phyloP scores from a whole-genome alignment of 2,888 invertebrate species.

The Caenorhabditis afra region DNA sequence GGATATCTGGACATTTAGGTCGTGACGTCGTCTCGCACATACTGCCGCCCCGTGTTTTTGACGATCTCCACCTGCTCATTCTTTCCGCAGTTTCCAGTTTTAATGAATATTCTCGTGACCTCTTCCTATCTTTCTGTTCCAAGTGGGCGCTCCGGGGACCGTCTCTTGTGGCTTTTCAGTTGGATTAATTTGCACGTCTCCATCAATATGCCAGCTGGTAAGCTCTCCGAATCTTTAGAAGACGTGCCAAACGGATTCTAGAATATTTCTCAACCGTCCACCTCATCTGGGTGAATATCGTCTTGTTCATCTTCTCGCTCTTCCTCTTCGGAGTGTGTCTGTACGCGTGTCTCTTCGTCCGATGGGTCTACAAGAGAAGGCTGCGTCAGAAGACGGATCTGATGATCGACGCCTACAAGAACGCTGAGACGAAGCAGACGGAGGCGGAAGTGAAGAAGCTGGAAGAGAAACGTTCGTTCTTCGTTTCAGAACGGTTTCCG shows the following conservation, averaged over 20 bases:
- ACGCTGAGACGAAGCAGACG: conserved; percentile 35
- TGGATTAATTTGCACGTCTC: conserved; percentile 4
- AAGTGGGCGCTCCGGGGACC: too few relatives aligned
- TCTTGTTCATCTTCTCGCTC: conserved; percentile 46
- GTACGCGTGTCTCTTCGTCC: conserved; percentile 52
- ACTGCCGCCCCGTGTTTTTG: too few relatives aligned
- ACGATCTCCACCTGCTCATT: conserved; percentile 6
- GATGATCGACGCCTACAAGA: conserved; percentile 50
- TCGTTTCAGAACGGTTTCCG: background rate
- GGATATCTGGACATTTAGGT: conserved; percentile 64
- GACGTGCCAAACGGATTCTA: conserved; percentile 7
- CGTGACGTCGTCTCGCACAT: background rate
- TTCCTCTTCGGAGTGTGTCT: conserved; percentile 51
- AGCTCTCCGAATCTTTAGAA: background rate
- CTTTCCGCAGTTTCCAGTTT: background rate
- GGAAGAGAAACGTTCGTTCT: conserved; percentile 33
- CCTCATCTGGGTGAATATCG: conserved; percentile 52
- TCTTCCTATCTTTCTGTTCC: background rate
- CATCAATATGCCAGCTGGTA: conserved; percentile 33
- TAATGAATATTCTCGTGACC: conserved; percentile 18
- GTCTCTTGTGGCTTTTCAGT: too few relatives aligned
- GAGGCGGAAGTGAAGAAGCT: conserved; percentile 37
- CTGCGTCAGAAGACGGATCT: conserved; percentile 52
- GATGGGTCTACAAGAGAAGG: conserved; percentile 56
- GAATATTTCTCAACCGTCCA: conserved; percentile 50